Evolutionary conservation across 2,113 vertebrate species (phyloP), one percentile per base, ranked within the genome.

Genomic region (Lonchura striata): DNA sequence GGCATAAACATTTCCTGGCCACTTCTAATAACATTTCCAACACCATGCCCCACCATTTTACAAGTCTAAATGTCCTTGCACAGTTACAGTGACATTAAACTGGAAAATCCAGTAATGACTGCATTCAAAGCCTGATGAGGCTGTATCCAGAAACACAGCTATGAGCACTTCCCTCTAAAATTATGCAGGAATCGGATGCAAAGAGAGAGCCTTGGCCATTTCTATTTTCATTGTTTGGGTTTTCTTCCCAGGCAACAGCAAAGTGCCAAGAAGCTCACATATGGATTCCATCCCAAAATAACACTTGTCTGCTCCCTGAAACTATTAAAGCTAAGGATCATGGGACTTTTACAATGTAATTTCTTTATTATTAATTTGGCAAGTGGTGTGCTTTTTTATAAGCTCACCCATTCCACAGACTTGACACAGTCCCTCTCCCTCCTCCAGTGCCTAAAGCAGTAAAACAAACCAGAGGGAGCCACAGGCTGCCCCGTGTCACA

Each of bases 281-380:
- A 95, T 82, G 96, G 88, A 93, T 96, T 94, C 88, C 94, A 94
- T 94, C 94, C 90, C 88, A 94, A 97, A 96, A 96, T 94, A 97
- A 96, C 84, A 92, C 77, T 70, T 2, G 52, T 86, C 93, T 92
- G 68, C 54, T 65, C 84, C 27, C 12, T 56, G 35, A 89, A 96
- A 95, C 90, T 79, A 95, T 96, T 95, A 92, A 93, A 88, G 68
- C 82, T 70, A 50, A 78, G 82, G 79, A 93, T 78, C 76, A 86
- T 14, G 72, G 80, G 76, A 88, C 88, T 88, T 82, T 93, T 86
- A 71, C 70, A 54, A 12, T n/a, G 65, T 56, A 88, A 92, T 95
- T 95, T 93, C 88, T 96, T 92, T 86, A 76, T 96, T 93, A 94
- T 92, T 97, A 81, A 94, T 90, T 92, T 96, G 94, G 93, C 86